Evolutionary conservation across 23 tunicate genomes (phyloP), one percentile per base, ranked within the genome.

Genomic region (Pegea sp.): DNA sequence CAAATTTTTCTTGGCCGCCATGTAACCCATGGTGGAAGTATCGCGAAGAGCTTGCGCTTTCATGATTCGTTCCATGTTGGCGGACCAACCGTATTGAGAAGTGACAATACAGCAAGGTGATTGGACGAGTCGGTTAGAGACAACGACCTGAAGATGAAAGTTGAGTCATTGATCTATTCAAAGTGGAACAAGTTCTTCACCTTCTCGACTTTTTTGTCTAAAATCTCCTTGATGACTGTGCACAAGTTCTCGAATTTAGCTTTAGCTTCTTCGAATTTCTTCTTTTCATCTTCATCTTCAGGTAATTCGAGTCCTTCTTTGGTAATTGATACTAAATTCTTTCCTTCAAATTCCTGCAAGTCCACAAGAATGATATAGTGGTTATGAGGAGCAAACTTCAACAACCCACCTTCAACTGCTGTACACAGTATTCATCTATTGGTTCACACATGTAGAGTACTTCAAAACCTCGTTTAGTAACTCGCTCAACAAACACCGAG

Each of bases 1-100:
- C 38, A 84, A 29, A 29, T 84, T 76, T 59, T 84, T 84, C 68
- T 84, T 84, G 30, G 96, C 96, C 3, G 96, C 96, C 96, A 84
- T 84, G 86, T 84, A 84, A 29, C 96, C 96, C 96, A 84, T 84
- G 38, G 96, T 84, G 22, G 86, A 74, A 20, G 96, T 75, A 53
- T 84, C 96, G 26, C 84, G 61, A 42, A 84, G 66, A 11, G 96
- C 96, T 59, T 84, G 96, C 3, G 96, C 96, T 38, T 84, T 84
- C 96, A 84, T 84, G 62, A 84, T 84, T 13, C 96, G 66, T 46
- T 84, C 96, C 96, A 84, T 84, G 84, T 84, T 84, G 27, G 96
- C 96, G 5, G 96, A 84, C 96, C 96, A 84, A 57, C 96, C 96
- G 49, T 84, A 84, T 48, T 84, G 96, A 29, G 96, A 84, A 3